Base-by-base conservation (phyloP, 2,797 vertebrate species). In the Allobates femoralis region DNA sequence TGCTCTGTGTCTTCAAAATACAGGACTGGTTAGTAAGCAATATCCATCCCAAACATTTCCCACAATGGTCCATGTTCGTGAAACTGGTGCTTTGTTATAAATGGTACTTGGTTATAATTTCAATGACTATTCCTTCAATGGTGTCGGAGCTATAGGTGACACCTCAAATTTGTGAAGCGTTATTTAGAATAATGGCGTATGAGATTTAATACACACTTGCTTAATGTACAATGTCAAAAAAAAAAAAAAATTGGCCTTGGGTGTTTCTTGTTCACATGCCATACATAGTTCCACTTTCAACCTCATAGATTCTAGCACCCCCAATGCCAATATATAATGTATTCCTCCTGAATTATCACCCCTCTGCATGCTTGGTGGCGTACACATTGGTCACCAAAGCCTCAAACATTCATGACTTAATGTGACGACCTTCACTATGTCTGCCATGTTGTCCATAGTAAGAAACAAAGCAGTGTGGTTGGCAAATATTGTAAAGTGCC, bases 401-500 rank as follows among this genome's bases (percentile, higher is more conserved):
- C 53, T 34, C 16, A 26, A 41, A 3, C 60, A 86, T 51, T 50
- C 41, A 80, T 28, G 12, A 32, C 23, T 51, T 81, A 4, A 75
- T 41, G 66, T 75, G 66, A 64, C 37, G 30, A 34, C n/a, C 30
- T 75, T 58, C 56, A 50, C 74, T 34, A 82, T 30, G 16, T 78
- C 37, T 80, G 34, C 37, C 46, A 55, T 76, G 56, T 75, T 41
- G 37, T 56, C 66, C 56, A 76, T 71, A 55, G 56, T 60, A 76
- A 19, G 76, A 56, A 26, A 50, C 80, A 81, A 53, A 87, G 26
- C 81, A 84, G 28, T 41, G 21, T 53, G 28, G 60, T n/a, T 85
- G 77, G 76, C 28, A 75, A 28, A 56, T 56, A 23, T 85, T 69
- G 56, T 87, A 84, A 85, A 76, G 76, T 74, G 67, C 82, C 58